Evolutionary conservation across 2,888 invertebrate species (phyloP), one percentile per base, ranked within the genome.

Genomic region (Microplitis manilae): DNA sequence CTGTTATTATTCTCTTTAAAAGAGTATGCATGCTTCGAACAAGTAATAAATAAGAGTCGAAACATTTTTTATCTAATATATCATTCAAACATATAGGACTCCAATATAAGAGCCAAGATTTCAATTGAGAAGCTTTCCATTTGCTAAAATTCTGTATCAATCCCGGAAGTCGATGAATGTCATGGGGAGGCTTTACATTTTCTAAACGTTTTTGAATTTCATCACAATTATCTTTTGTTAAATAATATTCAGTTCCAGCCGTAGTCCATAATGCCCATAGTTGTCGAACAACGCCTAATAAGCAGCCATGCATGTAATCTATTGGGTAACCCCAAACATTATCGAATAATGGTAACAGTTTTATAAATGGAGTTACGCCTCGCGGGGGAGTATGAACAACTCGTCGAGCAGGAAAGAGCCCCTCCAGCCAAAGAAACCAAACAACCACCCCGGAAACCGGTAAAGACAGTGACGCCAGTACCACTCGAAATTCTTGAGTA

Each of bases 271-370:
- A 68, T 8, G 62, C 60, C 72, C 75, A 79, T 17, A 78, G 15
- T 65, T 77, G 76, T 60, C 40, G 64, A 50, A 76, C 76, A 39
- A 77, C 74, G 1, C 79, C 78, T 6, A 79, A 71, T n/a, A 81
- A 65, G 2, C 79, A 59, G 30, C 64, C 73, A 39, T 81, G 79
- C 70, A 79, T 71, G 30, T 80, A 80, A 17, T 80, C 80, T 7
- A 40, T 50, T 30, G 78, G 76, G 30, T 75, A 79, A 6, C 77
- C 77, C 75, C 68, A 71, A 6, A 80, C 65, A 39, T 70, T 70
- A 61, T 80, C 80, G 59, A 80, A 79, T 9, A 41, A 41, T 41
- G 41, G 41, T 41, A 41, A 41, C 5, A 41, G 5, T 41, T 41
- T 41, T 41, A 17, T 17, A n/a, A n/a, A n/a, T n/a, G n/a, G n/a